Base-by-base conservation (phyloP, 2,888 invertebrate species). In the Orchesella flavescens region DNA sequence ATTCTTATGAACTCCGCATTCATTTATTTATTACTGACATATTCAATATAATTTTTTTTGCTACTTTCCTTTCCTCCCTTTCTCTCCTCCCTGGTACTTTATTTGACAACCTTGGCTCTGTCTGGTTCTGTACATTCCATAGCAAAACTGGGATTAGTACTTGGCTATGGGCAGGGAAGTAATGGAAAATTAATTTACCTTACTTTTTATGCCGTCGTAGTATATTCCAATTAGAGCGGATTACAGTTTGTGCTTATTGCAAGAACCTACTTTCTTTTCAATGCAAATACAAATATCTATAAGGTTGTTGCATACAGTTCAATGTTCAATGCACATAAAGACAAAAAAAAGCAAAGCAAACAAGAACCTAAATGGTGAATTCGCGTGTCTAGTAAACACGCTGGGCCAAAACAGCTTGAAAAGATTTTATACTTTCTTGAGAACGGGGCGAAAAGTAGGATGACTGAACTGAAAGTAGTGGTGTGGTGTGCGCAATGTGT, bases 111-210 rank as follows among this genome's bases (percentile, higher is more conserved):
- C 7, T 34, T 7, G 34, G 34, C 34, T 34, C 34, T 34, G 34
- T 7, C 7, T 7, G 34, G 34, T 7, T 34, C 34, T 34, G 34
- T 7, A 34, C 34, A 34, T 34, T 34, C 3, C 34, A 34, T 34
- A 34, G 7, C 34, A 4, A 2, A 7, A 34, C 3, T 34, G 34
- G 34, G 34, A 34, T 34, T 34, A 34, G n/a, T n/a, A n/a, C 13
- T 13, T 23, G 65, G 43, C 24, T 43, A n/a, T 61, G 44, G 43
- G 17, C 44, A 44, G 61, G 74, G 44, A 63, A 49, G 63, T 63
- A 76, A 76, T 76, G 55, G 55, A 66, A 76, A 76, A 76, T 76
- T 76, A 76, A 76, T 76, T 76, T 66, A 63, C 57, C 43, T 34
- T 66, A 15, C 55, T 44, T 13, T 46, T 61, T 46, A 9, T 57